A percentile compares a stretch with the other conserved stretches of the same genome.
Evolutionary conservation across 2,113 vertebrate genomes (phyloP).

Genomic region (Apeltes quadracus): DNA sequence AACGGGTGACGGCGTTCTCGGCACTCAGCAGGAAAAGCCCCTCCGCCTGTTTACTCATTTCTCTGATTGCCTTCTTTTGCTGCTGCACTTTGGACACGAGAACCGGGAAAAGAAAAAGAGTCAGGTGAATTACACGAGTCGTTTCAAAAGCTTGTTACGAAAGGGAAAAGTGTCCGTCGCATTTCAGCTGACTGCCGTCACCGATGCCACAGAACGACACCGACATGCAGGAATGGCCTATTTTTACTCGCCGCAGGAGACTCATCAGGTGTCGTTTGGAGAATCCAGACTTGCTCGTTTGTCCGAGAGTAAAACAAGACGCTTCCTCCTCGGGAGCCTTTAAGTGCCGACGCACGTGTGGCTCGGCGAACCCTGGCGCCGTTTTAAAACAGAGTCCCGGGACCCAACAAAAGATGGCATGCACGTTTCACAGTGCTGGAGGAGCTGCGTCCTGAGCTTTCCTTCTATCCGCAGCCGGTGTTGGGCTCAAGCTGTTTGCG

Average conservation of each 20-base stretch:
- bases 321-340: conserved; percentile 37
- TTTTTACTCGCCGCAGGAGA: conserved; percentile 48
- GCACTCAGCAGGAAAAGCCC: conserved; percentile 52
- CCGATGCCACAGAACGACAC: neutral
- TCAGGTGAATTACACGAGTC: neutral
- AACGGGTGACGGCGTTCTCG: conserved; percentile 46
- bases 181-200: conserved; percentile 7
- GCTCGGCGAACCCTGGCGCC: conserved; percentile 8
- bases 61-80: conserved; percentile 53
- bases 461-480: no score
- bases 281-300: conserved; percentile 55
- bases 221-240: conserved; percentile 33
- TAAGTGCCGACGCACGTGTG: conserved; percentile 15
- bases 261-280: conserved; percentile 38
- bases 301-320: conserved; percentile 41
- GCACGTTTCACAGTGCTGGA: no score
- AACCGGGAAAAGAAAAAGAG: neutral
- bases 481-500: no score
- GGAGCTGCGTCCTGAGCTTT: no score
- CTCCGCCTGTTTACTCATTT: conserved; percentile 55
- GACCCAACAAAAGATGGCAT: no score
- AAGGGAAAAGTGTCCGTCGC: neutral
- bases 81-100: conserved; percentile 28
- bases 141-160: neutral
- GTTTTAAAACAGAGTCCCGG: conserved; percentile 46